Base-by-base conservation (phyloP, 2,113 vertebrate species). In the Columbina picui region DNA sequence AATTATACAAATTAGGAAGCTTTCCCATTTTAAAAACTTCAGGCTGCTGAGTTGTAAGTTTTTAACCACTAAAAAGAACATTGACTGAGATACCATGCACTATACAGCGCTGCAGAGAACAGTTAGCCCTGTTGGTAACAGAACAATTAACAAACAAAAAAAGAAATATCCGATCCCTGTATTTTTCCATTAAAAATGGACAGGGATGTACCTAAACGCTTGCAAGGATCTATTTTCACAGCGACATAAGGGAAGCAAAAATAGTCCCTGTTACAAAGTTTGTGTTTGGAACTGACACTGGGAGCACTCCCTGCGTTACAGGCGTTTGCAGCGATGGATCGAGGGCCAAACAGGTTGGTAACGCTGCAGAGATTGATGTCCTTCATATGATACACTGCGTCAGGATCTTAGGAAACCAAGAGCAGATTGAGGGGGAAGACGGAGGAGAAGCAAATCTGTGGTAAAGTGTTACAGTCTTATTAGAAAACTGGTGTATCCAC, bases 1-100 rank as follows among this genome's bases (percentile, higher is more conserved):
- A 96, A 98, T 79, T 84, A 91, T 97, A 97, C 92, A 97, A 97
- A 97, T 95, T 76, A 90, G 83, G 86, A 95, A 97, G 76, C 47
- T 69, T 95, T 96, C 89, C 76, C 78, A 43, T 70, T 96, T 96
- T 89, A 96, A 96, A 98, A 97, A 97, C 87, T 70, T 86, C 67
- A 71, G 95, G 80, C 84, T 97, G 97, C 90, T 3, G 56, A 91
- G 76, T 32, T 86, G 94, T 70, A 91, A 73, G 74, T 93, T 92
- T 64, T 45, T 91, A 84, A 76, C 6, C 4, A 25, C 63, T 91
- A 96, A 95, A 94, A 95, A 95, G 85, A 96, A 97, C 13, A 59
- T 12, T 22, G 86, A 94, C 43, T 60, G 90, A 93, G 91, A 91
- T 29, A 90, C 36, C 98, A 97, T 98, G 98, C 97, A 97, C 82